Evolutionary conservation across 2,888 invertebrate species (phyloP).

Genomic region (Linyphia triangularis): DNA sequence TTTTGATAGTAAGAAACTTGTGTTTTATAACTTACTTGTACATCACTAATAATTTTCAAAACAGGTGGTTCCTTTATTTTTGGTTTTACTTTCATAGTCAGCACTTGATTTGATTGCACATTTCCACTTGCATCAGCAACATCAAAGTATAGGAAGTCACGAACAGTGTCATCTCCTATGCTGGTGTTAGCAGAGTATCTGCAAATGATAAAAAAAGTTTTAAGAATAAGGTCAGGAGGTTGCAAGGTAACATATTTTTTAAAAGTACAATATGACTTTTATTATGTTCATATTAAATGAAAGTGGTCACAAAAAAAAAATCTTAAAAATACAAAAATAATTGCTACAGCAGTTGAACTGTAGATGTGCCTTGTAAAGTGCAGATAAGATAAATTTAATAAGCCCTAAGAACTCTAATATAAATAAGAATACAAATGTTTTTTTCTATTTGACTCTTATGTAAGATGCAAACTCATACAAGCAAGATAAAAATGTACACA

Average conservation of each 20-base stretch:
- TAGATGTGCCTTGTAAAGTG: too few species aligned
- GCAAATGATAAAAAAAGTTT: neutral
- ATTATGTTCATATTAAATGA: neutral
- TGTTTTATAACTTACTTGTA: slow-evolving; percentile 46
- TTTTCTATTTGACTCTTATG: too few species aligned
- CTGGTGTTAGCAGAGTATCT: slow-evolving; percentile 48
- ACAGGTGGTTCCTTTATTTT: slow-evolving; percentile 54
- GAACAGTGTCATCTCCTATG: slow-evolving; percentile 42
- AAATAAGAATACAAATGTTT: too few species aligned
- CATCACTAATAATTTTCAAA: slow-evolving; percentile 56
- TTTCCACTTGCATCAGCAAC: slow-evolving; percentile 68
- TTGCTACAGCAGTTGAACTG: neutral
- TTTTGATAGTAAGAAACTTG: too few species aligned
- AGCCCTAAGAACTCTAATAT: too few species aligned
- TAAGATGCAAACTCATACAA: too few species aligned
- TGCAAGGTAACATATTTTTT: neutral
- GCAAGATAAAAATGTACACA: too few species aligned
- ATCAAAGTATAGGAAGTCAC: slow-evolving; percentile 65
- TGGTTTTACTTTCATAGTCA: slow-evolving; percentile 65
- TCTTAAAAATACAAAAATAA: neutral
- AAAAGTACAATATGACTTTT: neutral
- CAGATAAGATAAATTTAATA: too few species aligned
- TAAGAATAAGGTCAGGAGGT: neutral
- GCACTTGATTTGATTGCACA: slow-evolving; percentile 61
- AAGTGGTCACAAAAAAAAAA: neutral